Conservation (phyloP, 1,140 invertebrate genomes). For the Palaemon carinicauda region DNA sequence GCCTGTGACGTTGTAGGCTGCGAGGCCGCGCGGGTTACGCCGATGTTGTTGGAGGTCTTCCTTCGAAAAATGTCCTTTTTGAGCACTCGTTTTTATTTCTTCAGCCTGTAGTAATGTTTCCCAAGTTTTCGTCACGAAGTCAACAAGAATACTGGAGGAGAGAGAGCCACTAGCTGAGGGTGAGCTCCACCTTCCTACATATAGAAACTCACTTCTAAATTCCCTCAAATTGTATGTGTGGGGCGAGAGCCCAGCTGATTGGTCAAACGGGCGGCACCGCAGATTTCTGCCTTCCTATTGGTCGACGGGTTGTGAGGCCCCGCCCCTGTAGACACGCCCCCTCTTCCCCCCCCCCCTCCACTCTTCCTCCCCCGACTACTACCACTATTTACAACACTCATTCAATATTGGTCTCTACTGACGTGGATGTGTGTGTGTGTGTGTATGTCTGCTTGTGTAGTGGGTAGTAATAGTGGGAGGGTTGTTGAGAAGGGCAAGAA, state of each 20-base stretch:
- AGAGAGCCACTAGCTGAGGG: constrained; percentile 29
- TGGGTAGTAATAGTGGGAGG: constrained; percentile 24
- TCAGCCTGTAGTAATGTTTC: neutral
- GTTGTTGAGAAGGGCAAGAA: neutral
- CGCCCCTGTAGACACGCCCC: constrained; percentile 50
- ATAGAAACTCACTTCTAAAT: constrained; percentile 56
- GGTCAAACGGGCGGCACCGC: constrained; percentile 46
- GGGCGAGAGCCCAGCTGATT: constrained; percentile 27
- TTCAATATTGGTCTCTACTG: constrained; percentile 55
- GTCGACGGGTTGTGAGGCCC: constrained; percentile 25
- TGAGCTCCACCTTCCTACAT: constrained; percentile 50
- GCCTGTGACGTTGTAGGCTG: too few species aligned
- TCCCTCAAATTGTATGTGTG: constrained; percentile 56
- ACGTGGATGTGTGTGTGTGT: constrained; percentile 28
- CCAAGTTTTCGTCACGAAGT: constrained; percentile 27
- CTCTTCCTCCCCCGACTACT: neutral
- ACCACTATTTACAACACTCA: constrained; percentile 54
- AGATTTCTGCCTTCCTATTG: constrained; percentile 33
- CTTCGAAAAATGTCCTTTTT: too few species aligned
- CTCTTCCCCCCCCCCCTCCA: constrained; percentile 22
- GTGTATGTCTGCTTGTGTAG: constrained; percentile 26
- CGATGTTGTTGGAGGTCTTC: too few species aligned
- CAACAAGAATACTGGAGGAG: constrained; percentile 20
- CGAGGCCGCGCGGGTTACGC: too few species aligned
- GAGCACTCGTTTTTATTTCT: neutral